phyloP scores from a whole-genome alignment of 2,113 vertebrate genomes.

The Neolamprologus cancellatus region DNA sequence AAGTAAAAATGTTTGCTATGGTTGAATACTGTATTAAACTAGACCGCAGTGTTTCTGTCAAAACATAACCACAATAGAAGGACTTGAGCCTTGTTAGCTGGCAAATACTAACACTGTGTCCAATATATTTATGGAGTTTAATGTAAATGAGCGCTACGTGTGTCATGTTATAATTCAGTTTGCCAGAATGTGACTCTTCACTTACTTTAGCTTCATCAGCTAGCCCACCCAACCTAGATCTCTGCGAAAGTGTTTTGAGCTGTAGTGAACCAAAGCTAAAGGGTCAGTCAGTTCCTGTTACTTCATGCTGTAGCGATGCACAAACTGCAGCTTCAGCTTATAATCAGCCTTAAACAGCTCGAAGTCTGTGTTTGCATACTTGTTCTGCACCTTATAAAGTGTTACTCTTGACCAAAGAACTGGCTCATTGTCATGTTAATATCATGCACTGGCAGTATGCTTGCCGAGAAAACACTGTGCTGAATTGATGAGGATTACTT shows the following conservation, averaged over 20 bases:
- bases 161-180: neutral
- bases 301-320: neutral
- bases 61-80: neutral
- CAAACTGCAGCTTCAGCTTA: neutral
- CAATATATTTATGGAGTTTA: neutral
- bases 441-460: neutral
- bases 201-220: neutral
- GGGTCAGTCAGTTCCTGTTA: neutral
- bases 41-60: neutral
- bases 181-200: accelerated
- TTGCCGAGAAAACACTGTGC: neutral
- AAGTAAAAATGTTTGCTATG: accelerated
- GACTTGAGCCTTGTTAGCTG: neutral
- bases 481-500: neutral
- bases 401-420: neutral
- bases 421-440: neutral
- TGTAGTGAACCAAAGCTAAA: neutral
- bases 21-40: neutral
- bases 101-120: neutral
- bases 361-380: neutral
- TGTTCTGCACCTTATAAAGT: neutral
- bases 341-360: neutral
- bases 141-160: neutral
- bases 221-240: neutral
- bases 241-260: neutral